Conservation (phyloP, 2,888 invertebrate genomes). For the Campaea margaritaria region DNA sequence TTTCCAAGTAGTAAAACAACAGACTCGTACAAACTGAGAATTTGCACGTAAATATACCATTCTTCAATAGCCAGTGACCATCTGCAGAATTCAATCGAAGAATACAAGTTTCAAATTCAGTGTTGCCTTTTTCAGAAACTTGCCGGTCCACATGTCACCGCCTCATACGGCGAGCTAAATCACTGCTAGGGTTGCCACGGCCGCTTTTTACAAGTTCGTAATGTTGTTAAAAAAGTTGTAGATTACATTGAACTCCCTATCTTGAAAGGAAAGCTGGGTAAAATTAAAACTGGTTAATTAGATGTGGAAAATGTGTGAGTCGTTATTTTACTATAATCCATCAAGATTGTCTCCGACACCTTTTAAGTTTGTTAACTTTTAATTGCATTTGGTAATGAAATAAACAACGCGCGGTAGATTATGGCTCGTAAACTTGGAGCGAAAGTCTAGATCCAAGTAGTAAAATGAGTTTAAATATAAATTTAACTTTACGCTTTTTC, state of each 20-base stretch:
- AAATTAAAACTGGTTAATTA: conserved; percentile 24
- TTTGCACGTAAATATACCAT: not conserved
- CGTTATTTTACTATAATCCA: not conserved
- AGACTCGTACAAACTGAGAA: not conserved
- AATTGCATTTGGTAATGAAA: no score
- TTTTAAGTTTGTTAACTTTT: not conserved
- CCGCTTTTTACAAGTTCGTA: conserved; percentile 12
- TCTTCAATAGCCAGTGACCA: not conserved
- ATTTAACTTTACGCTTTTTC: no score
- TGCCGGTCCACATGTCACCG: conserved; percentile 28
- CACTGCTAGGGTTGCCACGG: conserved; percentile 24
- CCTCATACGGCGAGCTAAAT: conserved; percentile 39
- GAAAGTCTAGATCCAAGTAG: no score
- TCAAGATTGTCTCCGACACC: not conserved
- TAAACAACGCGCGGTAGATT: no score
- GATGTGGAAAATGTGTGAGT: conserved; percentile 4
- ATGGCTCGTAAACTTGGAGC: no score
- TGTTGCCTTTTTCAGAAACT: conserved; percentile 28
- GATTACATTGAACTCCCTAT: conserved; percentile 17
- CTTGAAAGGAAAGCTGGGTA: conserved; percentile 16
- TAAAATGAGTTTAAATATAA: no score
- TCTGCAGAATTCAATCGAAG: conserved; percentile 22
- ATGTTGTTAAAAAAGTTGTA: conserved; percentile 15
- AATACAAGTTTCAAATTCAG: conserved; percentile 32
- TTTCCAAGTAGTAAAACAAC: not conserved